Conservation (phyloP, 2,888 invertebrate species). For the Theodoxus fluviatilis region DNA sequence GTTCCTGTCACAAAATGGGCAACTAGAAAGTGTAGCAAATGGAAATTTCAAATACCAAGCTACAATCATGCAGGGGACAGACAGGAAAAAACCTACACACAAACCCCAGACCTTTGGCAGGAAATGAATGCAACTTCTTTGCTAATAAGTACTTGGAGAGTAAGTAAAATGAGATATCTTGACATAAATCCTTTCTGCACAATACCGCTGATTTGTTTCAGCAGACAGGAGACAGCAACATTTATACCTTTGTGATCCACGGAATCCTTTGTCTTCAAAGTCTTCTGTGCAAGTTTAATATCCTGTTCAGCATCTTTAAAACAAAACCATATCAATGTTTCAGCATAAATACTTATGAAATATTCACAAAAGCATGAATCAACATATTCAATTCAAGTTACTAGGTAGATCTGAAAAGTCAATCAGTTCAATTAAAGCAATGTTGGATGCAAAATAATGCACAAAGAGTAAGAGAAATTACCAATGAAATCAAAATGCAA, state of each 20-base stretch:
- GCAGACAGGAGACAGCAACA: background rate
- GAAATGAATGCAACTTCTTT: background rate
- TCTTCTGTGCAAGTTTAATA: constrained; percentile 52
- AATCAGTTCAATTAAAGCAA: background rate
- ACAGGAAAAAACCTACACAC: background rate
- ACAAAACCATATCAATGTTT: too few species aligned
- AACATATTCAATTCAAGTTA: too few species aligned
- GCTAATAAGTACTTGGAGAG: background rate
- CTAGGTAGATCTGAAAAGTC: too few species aligned
- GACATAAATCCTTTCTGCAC: background rate
- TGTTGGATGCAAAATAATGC: background rate
- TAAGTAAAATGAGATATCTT: background rate
- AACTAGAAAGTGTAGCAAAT: background rate
- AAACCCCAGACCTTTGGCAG: background rate
- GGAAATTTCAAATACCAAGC: background rate
- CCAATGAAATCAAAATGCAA: too few species aligned
- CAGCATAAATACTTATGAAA: background rate
- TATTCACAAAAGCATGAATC: background rate
- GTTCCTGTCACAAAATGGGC: background rate
- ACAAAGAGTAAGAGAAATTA: too few species aligned
- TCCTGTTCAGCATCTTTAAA: constrained; percentile 58
- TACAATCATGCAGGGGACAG: background rate
- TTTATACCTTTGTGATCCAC: constrained; percentile 53
- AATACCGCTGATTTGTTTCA: background rate
- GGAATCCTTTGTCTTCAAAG: constrained; percentile 53